Evolutionary conservation across 1,140 invertebrate genomes (phyloP).

Genomic region (Aporrectodea caliginosa): DNA sequence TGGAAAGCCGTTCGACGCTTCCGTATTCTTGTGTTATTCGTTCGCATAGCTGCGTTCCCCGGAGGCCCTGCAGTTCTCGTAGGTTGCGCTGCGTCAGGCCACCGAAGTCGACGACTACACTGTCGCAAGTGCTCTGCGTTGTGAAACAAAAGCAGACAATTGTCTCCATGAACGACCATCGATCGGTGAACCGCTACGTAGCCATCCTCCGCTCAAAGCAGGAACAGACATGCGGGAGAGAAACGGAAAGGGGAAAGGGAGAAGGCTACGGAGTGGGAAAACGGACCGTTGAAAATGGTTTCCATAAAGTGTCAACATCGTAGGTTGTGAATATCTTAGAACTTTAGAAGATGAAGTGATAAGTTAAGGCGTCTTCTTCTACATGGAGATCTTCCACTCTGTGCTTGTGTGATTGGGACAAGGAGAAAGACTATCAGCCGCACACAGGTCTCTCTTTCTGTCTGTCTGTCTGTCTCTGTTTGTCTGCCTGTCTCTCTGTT

Average conservation of each 20-base stretch:
- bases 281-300: background rate
- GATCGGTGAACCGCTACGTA: background rate
- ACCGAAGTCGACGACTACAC: background rate
- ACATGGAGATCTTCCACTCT: background rate
- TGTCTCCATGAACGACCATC: background rate
- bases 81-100: background rate
- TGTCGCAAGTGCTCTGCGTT: background rate
- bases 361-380: background rate
- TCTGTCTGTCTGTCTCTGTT: background rate
- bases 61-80: background rate
- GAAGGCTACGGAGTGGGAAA: background rate
- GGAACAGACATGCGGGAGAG: too few relatives aligned
- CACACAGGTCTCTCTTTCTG: background rate
- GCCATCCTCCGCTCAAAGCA: too few relatives aligned
- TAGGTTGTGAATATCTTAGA: background rate
- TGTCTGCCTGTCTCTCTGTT: background rate
- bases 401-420: background rate
- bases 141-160: background rate
- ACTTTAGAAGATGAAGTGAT: background rate
- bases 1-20: conserved; percentile 6
- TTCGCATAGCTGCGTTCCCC: conserved; percentile 5
- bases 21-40: conserved; percentile 7
- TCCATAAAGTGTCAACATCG: background rate
- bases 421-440: background rate
- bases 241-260: background rate